Base-by-base conservation (phyloP, 2,797 vertebrate species). In the Coregonus suidteri region DNA sequence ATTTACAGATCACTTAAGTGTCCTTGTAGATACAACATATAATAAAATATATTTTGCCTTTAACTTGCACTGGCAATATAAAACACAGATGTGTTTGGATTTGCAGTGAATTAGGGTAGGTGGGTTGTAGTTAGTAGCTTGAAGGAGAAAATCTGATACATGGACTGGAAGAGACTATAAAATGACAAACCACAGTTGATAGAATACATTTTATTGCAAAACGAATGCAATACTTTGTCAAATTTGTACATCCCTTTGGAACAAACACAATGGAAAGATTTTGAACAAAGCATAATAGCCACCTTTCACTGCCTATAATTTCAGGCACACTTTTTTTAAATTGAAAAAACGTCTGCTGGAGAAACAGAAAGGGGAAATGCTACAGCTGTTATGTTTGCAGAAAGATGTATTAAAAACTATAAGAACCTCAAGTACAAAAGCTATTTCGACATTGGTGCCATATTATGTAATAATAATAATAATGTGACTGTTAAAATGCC, bases 151-250 rank as follows among this genome's bases (percentile, higher is more conserved):
- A 25, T 34, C 41, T 47, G 41, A 47, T 47, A 47, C 9, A 47
- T 9, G 74, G 11, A 65, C 62, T 30, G 11, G 20, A 75, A 25
- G 25, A 74, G 6, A 76, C 16, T 13, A 66, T 68, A 51, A 35
- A 41, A 59, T 20, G 5, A 59, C 18, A 59, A 59, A 20, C 56
- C 14, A n/a, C 18, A 41, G 54, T 75, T 81, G 71, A 74, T 76
- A 74, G 52, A 47, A 59, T 71, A 81, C 73, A 71, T 79, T 84
- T 84, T 82, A 82, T 80, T 82, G 77, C 77, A 84, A 84, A 74
- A 76, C 78, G n/a, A 80, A 80, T 70, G 75, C 72, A 82, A 79
- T 74, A 56, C 56, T 80, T 80, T 79, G 25, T 71, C 77, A 35
- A 75, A 68, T 78, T 71, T 80, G 74, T 78, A 79, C 78, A 84